Evolutionary conservation across 2,113 vertebrate genomes (phyloP), one percentile per base, ranked within the genome.

Genomic region (Anguilla rostrata): DNA sequence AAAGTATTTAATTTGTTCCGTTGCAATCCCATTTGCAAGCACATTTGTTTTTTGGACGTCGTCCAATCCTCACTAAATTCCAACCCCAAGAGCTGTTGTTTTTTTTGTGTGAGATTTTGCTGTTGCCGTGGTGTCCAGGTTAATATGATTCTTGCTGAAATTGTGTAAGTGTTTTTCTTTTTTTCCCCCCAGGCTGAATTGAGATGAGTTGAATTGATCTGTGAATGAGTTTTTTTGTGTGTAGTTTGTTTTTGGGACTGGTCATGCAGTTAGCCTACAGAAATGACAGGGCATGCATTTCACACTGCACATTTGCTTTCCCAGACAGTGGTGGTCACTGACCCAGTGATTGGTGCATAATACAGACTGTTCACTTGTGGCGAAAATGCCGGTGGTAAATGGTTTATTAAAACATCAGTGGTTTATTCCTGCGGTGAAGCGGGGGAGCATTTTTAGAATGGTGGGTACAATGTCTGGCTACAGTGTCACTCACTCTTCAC

Each of bases 131-230:
- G 29, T 81, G 80, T 85, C 66, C 79, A 78, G 84, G 84, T 85
- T 80, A 85, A 85, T 85, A 84, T 88, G 87, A 78, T 85, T 85
- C 39, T 41, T 80, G 83, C 83, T 63, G 53, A 87, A 80, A 84
- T 18, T 84, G 57, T 60, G 60, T 20, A 5, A 81, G 39, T 39
- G 80, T 80, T 40, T 78, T 4, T 49, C 3, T 60, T 16, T 60
- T 66, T 66, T 5, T 66, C 53, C 53, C 53, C 53, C 60, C 60
- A 66, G 60, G 60, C 60, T 75, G 71, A 75, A 75, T 6, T 75
- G 71, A 75, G 71, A 26, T 75, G 9, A 34, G 71, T 75, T 34
- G 20, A 82, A 15, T 81, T 79, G 43, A 53, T 53, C 49, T 53
- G 49, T 53, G 49, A 53, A 53, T 53, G 49, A 53, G 12, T 14